Conservation (phyloP, 2,888 invertebrate species). For the Rotaria sp. region DNA sequence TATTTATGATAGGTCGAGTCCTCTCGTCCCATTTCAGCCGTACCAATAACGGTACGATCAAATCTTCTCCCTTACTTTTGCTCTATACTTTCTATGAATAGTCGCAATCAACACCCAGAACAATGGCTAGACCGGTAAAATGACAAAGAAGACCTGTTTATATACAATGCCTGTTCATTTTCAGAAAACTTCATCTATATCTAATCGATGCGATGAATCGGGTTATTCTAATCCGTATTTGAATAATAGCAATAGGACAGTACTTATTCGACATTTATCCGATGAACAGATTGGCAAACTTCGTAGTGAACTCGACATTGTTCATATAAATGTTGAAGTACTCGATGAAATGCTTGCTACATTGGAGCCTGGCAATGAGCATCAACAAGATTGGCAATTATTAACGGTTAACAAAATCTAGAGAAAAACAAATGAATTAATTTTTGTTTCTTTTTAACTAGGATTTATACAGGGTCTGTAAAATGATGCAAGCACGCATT, state of each 20-base stretch:
- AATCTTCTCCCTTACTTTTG: not conserved
- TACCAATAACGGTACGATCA: not conserved
- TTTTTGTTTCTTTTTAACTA: slow-evolving; percentile 41
- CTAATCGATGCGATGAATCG: not conserved
- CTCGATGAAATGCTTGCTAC: slow-evolving; percentile 90
- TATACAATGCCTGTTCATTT: not conserved
- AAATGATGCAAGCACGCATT: slow-evolving; percentile 85
- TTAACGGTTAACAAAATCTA: slow-evolving; percentile 63
- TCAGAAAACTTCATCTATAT: not conserved
- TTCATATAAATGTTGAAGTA: slow-evolving; percentile 71
- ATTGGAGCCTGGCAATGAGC: slow-evolving; percentile 73
- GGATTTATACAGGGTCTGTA: slow-evolving; percentile 67
- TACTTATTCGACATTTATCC: not conserved
- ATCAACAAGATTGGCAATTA: slow-evolving; percentile 76
- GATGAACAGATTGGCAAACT: slow-evolving; percentile 81
- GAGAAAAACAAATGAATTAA: not conserved
- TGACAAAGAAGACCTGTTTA: not conserved
- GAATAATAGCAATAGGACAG: not conserved
- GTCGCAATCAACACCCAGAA: not conserved
- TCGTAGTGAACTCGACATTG: slow-evolving; percentile 81
- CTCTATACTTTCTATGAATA: not conserved
- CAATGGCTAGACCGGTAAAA: not conserved
- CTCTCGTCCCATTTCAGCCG: not conserved
- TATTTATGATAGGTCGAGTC: not conserved
- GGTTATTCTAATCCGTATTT: not conserved